Evolutionary conservation across 2,888 invertebrate species (phyloP).

Genomic region (Mythimna vitellina): DNA sequence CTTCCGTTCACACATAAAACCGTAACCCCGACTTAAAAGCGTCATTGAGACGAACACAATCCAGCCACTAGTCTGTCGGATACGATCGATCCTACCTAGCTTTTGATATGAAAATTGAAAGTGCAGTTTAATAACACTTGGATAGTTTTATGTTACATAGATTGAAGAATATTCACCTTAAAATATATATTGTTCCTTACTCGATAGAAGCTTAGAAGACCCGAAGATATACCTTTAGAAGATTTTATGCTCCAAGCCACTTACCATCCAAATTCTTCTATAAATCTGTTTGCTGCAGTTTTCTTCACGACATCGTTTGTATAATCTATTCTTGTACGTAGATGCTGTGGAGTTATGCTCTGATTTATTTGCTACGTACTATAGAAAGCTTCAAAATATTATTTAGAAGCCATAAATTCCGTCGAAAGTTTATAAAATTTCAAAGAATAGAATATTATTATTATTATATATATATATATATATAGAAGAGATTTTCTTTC

Average conservation of each 20-base stretch:
- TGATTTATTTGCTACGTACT: slow-evolving; percentile 71
- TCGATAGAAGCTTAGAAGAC: slow-evolving; percentile 12
- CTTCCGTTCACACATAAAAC: slow-evolving; percentile 83
- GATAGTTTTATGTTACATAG: slow-evolving; percentile 57
- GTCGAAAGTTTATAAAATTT: slow-evolving; percentile 64
- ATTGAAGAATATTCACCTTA: slow-evolving; percentile 47
- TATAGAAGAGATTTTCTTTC: no score
- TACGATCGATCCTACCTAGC: slow-evolving; percentile 64
- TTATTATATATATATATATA: no score
- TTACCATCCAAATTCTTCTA: slow-evolving; percentile 44
- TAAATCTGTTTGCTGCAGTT: slow-evolving; percentile 54
- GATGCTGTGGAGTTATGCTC: slow-evolving; percentile 32
- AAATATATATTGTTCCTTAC: slow-evolving; percentile 37
- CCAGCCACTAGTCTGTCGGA: slow-evolving; percentile 67
- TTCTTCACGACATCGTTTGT: slow-evolving; percentile 44
- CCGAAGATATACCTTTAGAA: slow-evolving; percentile 41
- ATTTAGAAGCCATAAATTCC: slow-evolving; percentile 69
- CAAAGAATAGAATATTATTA: slow-evolving; percentile 62
- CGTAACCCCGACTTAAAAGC: slow-evolving; percentile 78
- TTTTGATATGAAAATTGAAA: slow-evolving; percentile 73
- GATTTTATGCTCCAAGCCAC: slow-evolving; percentile 54
- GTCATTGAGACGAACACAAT: slow-evolving; percentile 74
- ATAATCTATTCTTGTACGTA: slow-evolving; percentile 51
- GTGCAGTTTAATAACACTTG: slow-evolving; percentile 62
- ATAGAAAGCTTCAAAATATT: slow-evolving; percentile 68